A percentile compares a stretch with the other conserved stretches of the same genome.
Conservation (phyloP, 2,888 invertebrate species). For the Chrysotoxum bicinctum region DNA sequence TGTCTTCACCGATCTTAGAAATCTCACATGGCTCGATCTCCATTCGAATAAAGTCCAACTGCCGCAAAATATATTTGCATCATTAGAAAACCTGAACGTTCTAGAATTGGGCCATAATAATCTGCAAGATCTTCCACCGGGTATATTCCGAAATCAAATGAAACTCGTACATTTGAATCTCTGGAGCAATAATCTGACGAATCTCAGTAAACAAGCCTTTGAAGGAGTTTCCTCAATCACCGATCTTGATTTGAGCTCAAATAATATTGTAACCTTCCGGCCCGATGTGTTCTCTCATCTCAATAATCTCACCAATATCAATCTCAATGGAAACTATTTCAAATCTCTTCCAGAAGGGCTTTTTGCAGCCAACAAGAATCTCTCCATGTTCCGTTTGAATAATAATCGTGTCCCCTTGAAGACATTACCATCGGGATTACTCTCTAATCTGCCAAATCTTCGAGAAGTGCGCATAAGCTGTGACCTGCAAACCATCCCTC, state of each 20-base stretch:
- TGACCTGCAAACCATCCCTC: conserved; percentile 84
- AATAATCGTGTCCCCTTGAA: conserved; percentile 84
- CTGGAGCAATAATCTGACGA: conserved; percentile 86
- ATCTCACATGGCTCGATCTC: conserved; percentile 86
- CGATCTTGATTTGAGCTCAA: conserved; percentile 87
- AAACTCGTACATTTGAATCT: conserved; percentile 85
- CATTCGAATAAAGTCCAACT: conserved; percentile 84
- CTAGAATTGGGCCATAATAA: conserved; percentile 87
- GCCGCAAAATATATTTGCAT: conserved; percentile 84
- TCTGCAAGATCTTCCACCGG: conserved; percentile 84
- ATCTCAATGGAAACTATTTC: conserved; percentile 87
- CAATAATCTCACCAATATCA: conserved; percentile 85
- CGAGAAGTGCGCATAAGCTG: conserved; percentile 84
- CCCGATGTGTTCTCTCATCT: conserved; percentile 85
- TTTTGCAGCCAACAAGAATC: conserved; percentile 83
- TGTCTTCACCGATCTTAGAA: conserved; percentile 84
- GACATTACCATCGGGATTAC: conserved; percentile 84
- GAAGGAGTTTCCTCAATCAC: conserved; percentile 85
- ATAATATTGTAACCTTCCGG: conserved; percentile 85
- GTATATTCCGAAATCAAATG: conserved; percentile 85
- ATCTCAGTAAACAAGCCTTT: conserved; percentile 85
- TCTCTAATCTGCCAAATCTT: conserved; percentile 84
- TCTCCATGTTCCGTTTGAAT: conserved; percentile 83
- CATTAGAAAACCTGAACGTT: conserved; percentile 83
- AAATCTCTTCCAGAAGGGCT: conserved; percentile 84